Evolutionary conservation across 2,797 vertebrate species (phyloP).

Genomic region (Paguma larvata): DNA sequence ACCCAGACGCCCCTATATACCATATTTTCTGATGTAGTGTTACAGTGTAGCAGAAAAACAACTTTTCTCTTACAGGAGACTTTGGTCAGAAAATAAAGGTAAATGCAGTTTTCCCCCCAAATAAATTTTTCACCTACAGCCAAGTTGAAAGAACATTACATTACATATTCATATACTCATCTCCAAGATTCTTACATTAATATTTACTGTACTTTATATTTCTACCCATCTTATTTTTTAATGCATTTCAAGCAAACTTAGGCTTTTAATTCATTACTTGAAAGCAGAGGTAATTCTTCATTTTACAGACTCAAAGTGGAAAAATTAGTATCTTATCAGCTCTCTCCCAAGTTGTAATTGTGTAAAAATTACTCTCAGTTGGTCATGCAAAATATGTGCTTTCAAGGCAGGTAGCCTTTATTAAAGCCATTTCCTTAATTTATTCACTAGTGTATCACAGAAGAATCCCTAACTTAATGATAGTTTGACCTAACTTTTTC

Average conservation of each 20-base stretch:
- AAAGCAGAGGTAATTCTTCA: slow-evolving; percentile 40
- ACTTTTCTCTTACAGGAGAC: neutral
- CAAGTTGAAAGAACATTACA: neutral
- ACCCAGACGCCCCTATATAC: neutral
- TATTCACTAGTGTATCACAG: neutral
- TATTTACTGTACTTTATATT: neutral
- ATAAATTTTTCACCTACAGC: neutral
- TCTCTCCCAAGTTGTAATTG: slow-evolving; percentile 45
- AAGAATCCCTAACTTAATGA: neutral
- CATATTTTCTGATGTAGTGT: slow-evolving; percentile 12
- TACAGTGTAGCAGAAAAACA: slow-evolving; percentile 1
- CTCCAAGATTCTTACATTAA: slow-evolving; percentile 18
- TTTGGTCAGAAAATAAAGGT: slow-evolving; percentile 40
- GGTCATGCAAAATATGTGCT: slow-evolving; percentile 24
- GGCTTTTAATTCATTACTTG: slow-evolving; percentile 54
- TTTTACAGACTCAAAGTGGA: neutral
- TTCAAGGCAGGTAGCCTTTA: slow-evolving; percentile 25
- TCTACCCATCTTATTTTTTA: neutral
- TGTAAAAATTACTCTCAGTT: slow-evolving; percentile 49
- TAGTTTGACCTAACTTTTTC: neutral
- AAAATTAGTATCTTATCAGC: neutral
- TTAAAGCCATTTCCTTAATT: slow-evolving; percentile 22
- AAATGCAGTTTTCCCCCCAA: neutral
- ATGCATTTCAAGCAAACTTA: slow-evolving; percentile 39
- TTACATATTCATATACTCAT: neutral